These are phyloP conservation scores for Malurus melanocephalus DNA, from an alignment of 2,113 vertebrate genomes.

Conservation along the genomic window DNA sequence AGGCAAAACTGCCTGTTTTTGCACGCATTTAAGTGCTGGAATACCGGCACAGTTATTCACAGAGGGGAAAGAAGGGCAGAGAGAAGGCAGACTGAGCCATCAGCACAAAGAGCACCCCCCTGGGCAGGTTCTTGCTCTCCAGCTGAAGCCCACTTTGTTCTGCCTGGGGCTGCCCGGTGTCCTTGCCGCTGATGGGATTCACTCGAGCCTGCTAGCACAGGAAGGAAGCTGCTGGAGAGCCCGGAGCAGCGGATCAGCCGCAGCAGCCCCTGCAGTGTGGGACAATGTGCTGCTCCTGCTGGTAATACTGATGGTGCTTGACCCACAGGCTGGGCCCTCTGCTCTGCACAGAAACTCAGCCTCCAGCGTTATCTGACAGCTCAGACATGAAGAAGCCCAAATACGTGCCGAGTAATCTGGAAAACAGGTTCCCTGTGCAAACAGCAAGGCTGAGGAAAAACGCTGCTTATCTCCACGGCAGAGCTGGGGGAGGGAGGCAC, in stretches of 20 bases:
- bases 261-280: not conserved
- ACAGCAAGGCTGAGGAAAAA: not conserved
- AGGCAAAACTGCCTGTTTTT: not conserved
- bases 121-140: not conserved
- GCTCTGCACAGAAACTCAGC: not conserved
- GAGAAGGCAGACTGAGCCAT: not conserved
- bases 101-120: not conserved
- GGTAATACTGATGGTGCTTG: not conserved
- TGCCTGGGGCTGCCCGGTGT: not conserved
- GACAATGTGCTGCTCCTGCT: not conserved
- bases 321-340: not conserved
- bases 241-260: not conserved
- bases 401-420: not conserved
- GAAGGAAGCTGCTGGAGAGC: not conserved
- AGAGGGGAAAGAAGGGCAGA: not conserved
- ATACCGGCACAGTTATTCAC: not conserved
- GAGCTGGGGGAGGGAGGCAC: not conserved
- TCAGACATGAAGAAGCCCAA: not conserved
- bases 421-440: constrained; percentile 1
- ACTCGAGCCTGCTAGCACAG: not conserved
- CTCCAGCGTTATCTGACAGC: not conserved
- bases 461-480: not conserved
- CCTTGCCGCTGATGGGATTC: accelerated
- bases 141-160: accelerated
- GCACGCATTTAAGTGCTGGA: accelerated